phyloP scores from a whole-genome alignment of 2,797 vertebrate genomes.

The Ctenochaetus hawaiiensis region DNA sequence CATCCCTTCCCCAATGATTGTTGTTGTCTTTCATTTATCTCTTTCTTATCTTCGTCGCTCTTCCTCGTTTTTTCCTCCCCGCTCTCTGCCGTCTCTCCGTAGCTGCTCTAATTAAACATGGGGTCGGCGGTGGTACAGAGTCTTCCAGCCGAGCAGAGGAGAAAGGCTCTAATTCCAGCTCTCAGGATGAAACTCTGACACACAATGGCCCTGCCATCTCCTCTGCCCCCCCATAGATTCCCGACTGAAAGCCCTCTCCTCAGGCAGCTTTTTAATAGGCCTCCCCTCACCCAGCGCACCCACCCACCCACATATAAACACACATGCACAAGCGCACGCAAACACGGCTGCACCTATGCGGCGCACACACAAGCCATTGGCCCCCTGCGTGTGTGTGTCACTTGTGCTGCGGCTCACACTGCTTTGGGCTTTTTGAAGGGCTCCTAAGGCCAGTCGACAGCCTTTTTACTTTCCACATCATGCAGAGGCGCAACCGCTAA shows the following conservation, averaged over 20 bases:
- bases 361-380: constrained; percentile 46
- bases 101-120: constrained; percentile 80
- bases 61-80: constrained; percentile 38
- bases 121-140: constrained; percentile 81
- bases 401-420: constrained; percentile 69
- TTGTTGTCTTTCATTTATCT: not conserved
- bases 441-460: constrained; percentile 74
- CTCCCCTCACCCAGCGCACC: constrained; percentile 54
- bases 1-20: constrained; percentile 10
- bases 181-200: constrained; percentile 80
- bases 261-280: constrained; percentile 82
- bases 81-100: constrained; percentile 49
- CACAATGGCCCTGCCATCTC: constrained; percentile 82
- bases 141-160: constrained; percentile 83
- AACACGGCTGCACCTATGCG: constrained; percentile 7
- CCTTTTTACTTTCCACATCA: constrained; percentile 75
- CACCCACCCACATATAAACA: constrained; percentile 40
- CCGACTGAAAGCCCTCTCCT: constrained; percentile 82
- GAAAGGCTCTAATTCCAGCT: constrained; percentile 89
- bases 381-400: constrained; percentile 62
- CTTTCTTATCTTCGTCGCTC: constrained; percentile 27
- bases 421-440: constrained; percentile 77
- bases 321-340: constrained; percentile 41
- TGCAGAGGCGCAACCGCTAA: constrained; percentile 59
- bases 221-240: constrained; percentile 76